Conservation (phyloP, 2,888 invertebrate species). For the Metallyticus violacea region DNA sequence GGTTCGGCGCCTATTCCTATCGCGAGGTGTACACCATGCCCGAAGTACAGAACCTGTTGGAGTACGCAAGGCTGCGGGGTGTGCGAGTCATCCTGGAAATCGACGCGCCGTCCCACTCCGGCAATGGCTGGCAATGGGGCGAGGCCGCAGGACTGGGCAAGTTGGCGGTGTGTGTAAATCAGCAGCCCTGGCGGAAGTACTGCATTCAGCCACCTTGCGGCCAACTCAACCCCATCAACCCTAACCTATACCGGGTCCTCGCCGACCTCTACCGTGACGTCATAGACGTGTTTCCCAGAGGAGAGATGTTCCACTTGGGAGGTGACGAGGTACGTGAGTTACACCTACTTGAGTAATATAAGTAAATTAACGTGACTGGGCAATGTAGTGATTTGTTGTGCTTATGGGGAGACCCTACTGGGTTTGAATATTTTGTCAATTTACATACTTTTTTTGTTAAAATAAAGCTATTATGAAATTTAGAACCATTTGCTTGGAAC, state of each 20-base stretch:
- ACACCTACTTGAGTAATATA: no score
- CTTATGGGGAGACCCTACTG: no score
- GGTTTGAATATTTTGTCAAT: no score
- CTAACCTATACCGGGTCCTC: slow-evolving; percentile 64
- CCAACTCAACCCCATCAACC: slow-evolving; percentile 76
- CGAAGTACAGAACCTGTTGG: slow-evolving; percentile 62
- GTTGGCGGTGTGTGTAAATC: slow-evolving; percentile 76
- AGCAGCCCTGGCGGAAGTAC: slow-evolving; percentile 66
- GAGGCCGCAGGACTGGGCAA: slow-evolving; percentile 63
- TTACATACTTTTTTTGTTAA: no score
- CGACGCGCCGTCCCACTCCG: slow-evolving; percentile 84
- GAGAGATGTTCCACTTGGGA: slow-evolving; percentile 71
- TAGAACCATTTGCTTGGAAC: no score
- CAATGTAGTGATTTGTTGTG: no score
- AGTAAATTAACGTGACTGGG: no score
- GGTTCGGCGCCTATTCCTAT: slow-evolving; percentile 71
- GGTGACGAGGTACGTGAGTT: slow-evolving; percentile 79
- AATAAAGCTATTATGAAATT: no score
- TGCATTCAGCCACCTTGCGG: slow-evolving; percentile 86
- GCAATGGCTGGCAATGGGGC: slow-evolving; percentile 86
- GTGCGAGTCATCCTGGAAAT: slow-evolving; percentile 84
- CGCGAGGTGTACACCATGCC: slow-evolving; percentile 64
- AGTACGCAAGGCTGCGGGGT: slow-evolving; percentile 76
- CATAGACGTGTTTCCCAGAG: slow-evolving; percentile 55
- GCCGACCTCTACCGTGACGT: slow-evolving; percentile 68